These are phyloP conservation scores for Gymnothorax javanicus DNA, from an alignment of 2,797 vertebrate genomes.

Conservation along the genomic window DNA sequence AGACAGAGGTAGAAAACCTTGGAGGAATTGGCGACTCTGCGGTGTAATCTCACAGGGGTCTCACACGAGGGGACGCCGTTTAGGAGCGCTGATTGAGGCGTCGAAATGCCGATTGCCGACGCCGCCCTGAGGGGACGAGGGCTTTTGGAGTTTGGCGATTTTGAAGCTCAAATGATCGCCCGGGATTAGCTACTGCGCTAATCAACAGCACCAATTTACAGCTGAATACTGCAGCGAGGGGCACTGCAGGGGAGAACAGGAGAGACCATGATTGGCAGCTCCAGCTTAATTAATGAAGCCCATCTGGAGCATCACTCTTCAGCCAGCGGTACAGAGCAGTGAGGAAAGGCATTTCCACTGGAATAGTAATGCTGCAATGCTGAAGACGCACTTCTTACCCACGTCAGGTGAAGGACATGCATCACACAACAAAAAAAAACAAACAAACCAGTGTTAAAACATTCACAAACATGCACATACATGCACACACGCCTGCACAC, in stretches of 20 bases:
- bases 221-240: not conserved
- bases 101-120: not conserved
- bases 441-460: too few species aligned
- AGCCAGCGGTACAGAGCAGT: not conserved
- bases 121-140: not conserved
- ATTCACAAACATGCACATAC: not conserved
- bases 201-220: not conserved
- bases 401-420: not conserved
- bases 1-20: not conserved
- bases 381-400: too few species aligned
- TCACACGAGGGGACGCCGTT: not conserved
- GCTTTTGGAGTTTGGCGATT: not conserved
- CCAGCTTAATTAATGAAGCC: not conserved
- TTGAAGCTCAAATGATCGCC: constrained; percentile 4
- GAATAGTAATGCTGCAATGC: not conserved
- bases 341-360: not conserved
- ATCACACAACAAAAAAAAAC: not conserved
- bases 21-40: not conserved
- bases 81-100: not conserved
- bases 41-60: not conserved
- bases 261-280: not conserved
- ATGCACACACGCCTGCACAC: not conserved
- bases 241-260: not conserved
- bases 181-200: not conserved
- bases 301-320: not conserved